phyloP scores from a whole-genome alignment of 2,113 vertebrate genomes.

The Apeltes quadracus region DNA sequence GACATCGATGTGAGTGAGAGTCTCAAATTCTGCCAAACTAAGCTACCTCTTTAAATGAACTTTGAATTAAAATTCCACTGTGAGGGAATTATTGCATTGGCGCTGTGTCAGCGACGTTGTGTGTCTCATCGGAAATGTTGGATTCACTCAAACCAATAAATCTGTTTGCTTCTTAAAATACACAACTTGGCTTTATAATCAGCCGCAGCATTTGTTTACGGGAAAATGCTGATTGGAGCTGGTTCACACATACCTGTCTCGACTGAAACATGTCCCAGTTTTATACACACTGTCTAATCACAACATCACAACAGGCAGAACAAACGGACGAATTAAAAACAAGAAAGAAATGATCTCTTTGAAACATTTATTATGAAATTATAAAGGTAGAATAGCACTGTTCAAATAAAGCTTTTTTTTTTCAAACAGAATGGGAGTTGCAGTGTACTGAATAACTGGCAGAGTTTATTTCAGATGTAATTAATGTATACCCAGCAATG shows the following conservation, averaged over 20 bases:
- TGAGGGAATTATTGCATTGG: slow-evolving; percentile 26
- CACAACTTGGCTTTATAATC: slow-evolving; percentile 37
- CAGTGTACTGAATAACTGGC: slow-evolving; percentile 67
- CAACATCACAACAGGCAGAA: slow-evolving; percentile 46
- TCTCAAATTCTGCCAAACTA: neutral
- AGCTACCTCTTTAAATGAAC: slow-evolving; percentile 23
- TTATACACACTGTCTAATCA: slow-evolving; percentile 30
- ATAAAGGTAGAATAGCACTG: slow-evolving; percentile 80
- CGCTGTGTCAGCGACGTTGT: slow-evolving; percentile 30
- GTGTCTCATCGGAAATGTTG: slow-evolving; percentile 33
- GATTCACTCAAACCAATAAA: slow-evolving; percentile 44
- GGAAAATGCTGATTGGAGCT: slow-evolving; percentile 42
- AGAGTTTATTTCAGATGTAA: slow-evolving; percentile 77
- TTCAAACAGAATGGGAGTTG: slow-evolving; percentile 66
- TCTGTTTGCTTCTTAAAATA: slow-evolving; percentile 47
- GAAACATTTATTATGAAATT: slow-evolving; percentile 87
- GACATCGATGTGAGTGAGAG: slow-evolving; percentile 8
- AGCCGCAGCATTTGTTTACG: slow-evolving; percentile 35
- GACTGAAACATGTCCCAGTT: slow-evolving; percentile 48
- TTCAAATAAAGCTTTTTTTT: slow-evolving; percentile 80
- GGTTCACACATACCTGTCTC: slow-evolving; percentile 28
- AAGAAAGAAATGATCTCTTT: slow-evolving; percentile 74
- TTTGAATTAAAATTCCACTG: slow-evolving; percentile 17
- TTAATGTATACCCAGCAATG: slow-evolving; percentile 69
- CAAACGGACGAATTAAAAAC: slow-evolving; percentile 68